phyloP scores from a whole-genome alignment of 2,113 vertebrate species.

The Chloropsis cyanopogon region DNA sequence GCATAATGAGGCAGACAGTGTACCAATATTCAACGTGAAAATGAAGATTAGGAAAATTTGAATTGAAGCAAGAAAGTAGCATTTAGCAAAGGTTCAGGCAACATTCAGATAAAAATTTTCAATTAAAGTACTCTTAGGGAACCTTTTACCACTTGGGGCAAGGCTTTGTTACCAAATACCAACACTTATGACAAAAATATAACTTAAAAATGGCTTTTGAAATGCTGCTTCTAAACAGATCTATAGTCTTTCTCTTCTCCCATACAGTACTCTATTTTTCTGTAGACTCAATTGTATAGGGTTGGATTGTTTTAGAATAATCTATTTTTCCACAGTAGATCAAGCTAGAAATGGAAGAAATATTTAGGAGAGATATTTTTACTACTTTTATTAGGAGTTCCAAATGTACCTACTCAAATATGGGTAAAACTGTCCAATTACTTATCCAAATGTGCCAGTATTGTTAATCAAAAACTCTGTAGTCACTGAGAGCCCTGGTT shows the following conservation, averaged over 20 bases:
- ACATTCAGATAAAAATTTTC: constrained; percentile 77
- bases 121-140: constrained; percentile 73
- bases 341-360: neutral
- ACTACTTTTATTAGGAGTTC: neutral
- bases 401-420: neutral
- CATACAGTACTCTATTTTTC: neutral
- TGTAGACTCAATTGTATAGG: neutral
- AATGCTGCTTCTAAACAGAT: constrained; percentile 9
- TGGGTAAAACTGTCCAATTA: neutral
- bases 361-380: neutral
- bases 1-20: constrained; percentile 75
- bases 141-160: constrained; percentile 53
- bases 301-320: constrained; percentile 3
- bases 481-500: neutral
- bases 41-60: constrained; percentile 78
- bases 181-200: constrained; percentile 19
- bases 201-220: constrained; percentile 1
- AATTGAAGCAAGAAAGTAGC: constrained; percentile 68
- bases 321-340: constrained; percentile 9
- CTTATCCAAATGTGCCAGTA: neutral
- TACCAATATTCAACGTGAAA: constrained; percentile 75
- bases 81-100: constrained; percentile 69
- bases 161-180: constrained; percentile 56
- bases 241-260: neutral
- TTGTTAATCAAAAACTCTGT: neutral